A percentile compares a stretch with the other conserved stretches of the same genome.
phyloP scores from a whole-genome alignment of 2,113 vertebrate genomes.

The Chaetodon trifascialis region DNA sequence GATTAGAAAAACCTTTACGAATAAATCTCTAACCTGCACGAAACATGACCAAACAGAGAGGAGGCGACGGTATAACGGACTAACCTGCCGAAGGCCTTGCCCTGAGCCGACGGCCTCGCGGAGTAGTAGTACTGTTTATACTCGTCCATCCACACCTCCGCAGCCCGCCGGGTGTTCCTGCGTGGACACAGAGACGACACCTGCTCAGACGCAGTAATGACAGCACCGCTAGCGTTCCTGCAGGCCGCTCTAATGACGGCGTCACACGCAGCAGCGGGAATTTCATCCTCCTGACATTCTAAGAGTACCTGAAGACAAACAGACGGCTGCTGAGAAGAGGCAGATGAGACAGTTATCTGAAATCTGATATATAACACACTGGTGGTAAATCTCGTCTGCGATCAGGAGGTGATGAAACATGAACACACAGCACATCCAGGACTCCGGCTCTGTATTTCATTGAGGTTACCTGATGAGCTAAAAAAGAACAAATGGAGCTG shows the following conservation, averaged over 20 bases:
- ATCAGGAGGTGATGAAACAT: not conserved
- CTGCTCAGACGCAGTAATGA: conserved; percentile 48
- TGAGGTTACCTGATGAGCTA: not conserved
- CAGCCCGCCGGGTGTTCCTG: conserved; percentile 97
- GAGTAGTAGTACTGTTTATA: conserved; percentile 99
- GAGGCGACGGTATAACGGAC: conserved; percentile 31
- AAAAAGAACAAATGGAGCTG: not conserved
- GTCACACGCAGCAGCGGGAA: not conserved
- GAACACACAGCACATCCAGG: too few species aligned
- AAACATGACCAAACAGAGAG: not conserved
- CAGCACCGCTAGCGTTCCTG: conserved; percentile 34
- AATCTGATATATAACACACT: not conserved
- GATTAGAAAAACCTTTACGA: too few species aligned
- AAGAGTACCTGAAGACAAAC: not conserved
- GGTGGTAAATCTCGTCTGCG: not conserved
- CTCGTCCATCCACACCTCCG: conserved; percentile 99
- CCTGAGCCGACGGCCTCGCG: conserved; percentile 94
- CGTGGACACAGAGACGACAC: conserved; percentile 48
- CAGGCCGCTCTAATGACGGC: conserved; percentile 29
- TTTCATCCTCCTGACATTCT: not conserved
- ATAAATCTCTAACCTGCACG: not conserved
- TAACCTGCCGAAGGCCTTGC: conserved; percentile 95
- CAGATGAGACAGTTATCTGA: not conserved
- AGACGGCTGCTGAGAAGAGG: too few species aligned
- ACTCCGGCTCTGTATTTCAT: not conserved